Evolutionary conservation across 2,797 vertebrate species (phyloP).

Genomic region (Emydoidea blandingii): DNA sequence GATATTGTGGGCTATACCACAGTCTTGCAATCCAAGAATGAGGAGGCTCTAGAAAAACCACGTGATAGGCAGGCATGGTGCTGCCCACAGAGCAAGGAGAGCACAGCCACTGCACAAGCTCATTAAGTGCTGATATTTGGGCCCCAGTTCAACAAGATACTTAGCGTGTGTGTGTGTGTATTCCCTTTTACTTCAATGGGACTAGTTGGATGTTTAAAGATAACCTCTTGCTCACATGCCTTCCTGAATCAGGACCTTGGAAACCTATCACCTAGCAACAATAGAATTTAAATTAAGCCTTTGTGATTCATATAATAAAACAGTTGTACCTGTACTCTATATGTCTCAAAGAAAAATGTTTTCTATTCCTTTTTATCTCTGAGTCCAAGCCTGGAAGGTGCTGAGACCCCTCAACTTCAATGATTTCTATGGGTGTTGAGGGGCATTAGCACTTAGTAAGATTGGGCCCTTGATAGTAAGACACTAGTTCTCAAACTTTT

Average conservation of each 20-base stretch:
- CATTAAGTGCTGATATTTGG: background rate
- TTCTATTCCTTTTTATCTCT: background rate
- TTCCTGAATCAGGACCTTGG: background rate
- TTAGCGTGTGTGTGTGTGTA: background rate
- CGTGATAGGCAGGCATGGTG: background rate
- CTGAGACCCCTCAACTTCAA: background rate
- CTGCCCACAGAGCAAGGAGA: background rate
- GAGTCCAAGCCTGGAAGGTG: background rate
- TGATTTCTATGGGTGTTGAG: no score
- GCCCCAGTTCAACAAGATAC: accelerated
- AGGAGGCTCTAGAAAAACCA: background rate
- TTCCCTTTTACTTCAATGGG: background rate
- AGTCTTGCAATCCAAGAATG: background rate
- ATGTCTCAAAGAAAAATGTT: background rate
- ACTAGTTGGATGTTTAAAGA: background rate
- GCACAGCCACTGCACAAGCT: background rate
- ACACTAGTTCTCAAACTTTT: no score
- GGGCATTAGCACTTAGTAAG: background rate
- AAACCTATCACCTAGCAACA: background rate
- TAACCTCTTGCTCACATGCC: background rate
- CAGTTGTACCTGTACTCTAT: no score
- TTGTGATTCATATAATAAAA: accelerated
- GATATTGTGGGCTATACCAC: background rate
- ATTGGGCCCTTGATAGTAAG: background rate
- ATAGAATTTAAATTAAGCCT: background rate